A percentile compares a stretch with the other conserved stretches of the same genome.
phyloP scores from a whole-genome alignment of 92 coral and sea anemone species.

The Parazoanthus atlanticus region DNA sequence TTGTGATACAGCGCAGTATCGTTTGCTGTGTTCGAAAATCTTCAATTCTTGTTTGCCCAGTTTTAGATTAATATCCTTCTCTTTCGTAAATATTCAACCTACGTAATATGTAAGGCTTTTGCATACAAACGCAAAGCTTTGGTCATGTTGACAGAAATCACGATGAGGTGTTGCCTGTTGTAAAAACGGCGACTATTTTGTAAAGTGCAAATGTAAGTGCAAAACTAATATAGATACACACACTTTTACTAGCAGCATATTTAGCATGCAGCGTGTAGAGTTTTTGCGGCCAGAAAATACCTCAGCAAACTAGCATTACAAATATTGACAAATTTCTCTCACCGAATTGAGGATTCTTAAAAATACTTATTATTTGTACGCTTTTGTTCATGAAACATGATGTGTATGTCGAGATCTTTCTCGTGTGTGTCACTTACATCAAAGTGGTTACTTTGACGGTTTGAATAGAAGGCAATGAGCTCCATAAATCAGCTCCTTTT shows the following conservation, averaged over 20 bases:
- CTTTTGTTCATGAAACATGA: neutral
- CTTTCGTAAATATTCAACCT: slow-evolving; percentile 3
- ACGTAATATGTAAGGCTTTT: neutral
- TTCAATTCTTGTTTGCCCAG: neutral
- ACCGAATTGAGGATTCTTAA: neutral
- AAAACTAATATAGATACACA: neutral
- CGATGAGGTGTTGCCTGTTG: neutral
- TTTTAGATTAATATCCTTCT: neutral
- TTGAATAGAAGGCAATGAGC: neutral
- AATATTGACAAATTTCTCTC: slow-evolving; percentile 10
- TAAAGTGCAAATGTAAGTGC: neutral
- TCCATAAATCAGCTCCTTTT: neutral
- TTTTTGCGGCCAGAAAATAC: neutral
- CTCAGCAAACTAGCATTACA: neutral
- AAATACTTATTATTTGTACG: neutral
- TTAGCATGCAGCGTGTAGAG: neutral
- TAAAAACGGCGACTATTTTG: neutral
- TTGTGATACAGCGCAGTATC: neutral
- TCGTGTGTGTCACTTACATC: neutral
- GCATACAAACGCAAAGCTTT: neutral
- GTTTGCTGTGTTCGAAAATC: neutral
- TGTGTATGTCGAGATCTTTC: neutral
- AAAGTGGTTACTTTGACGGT: neutral
- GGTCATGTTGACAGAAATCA: neutral
- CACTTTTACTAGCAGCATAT: neutral